Conservation (phyloP, 1,140 invertebrate species). For the Macrotrachela quadricornifera region DNA sequence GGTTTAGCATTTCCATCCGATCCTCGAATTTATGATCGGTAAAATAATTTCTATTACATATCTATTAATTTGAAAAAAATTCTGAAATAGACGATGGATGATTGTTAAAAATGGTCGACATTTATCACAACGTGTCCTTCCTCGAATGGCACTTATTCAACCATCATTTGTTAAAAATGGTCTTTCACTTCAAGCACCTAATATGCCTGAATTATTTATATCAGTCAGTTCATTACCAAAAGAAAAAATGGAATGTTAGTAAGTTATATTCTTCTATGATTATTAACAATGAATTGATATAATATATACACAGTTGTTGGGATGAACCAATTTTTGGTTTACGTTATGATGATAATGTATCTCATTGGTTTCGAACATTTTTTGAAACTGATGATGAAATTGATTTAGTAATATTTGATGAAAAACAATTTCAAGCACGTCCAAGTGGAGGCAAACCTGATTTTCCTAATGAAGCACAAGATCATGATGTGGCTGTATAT, state of each 20-base stretch:
- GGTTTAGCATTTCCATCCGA: conserved; percentile 1
- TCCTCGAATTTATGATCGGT: neutral
- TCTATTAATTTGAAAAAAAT: too few species aligned
- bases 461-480: neutral
- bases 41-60: too few species aligned
- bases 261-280: too few species aligned
- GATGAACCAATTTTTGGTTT: neutral
- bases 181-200: neutral
- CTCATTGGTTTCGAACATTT: conserved; percentile 1
- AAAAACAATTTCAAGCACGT: neutral
- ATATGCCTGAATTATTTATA: neutral
- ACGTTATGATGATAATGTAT: neutral
- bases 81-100: conserved; percentile 5
- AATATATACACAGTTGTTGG: neutral
- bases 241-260: too few species aligned
- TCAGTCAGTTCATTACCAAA: too few species aligned
- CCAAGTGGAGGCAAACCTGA: neutral
- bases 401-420: conserved; percentile 1
- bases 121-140: conserved; percentile 3
- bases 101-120: neutral
- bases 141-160: conserved; percentile 6
- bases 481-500: neutral
- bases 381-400: neutral
- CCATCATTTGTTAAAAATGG: neutral
- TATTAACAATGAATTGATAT: too few species aligned